Evolutionary conservation across 1,140 invertebrate species (phyloP), one percentile per base, ranked within the genome.

Genomic region (Saxidomus purpurata): DNA sequence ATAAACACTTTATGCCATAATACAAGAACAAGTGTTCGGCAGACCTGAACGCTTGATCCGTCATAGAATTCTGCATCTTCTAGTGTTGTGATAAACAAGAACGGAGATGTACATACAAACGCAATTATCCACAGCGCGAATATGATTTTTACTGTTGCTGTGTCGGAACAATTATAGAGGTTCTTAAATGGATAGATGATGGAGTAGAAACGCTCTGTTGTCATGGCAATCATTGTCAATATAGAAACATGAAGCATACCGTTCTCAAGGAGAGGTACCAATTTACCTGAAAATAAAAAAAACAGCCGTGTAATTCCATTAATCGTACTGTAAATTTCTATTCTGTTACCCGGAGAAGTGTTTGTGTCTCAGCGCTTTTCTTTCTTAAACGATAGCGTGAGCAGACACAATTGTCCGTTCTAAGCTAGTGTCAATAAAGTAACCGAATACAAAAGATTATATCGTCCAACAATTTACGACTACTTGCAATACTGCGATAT

Each of bases 231-330:
- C 34, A 94, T 91, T 0, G 93, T 94, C 34, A 94, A 63, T 6
- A 91, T 88, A 0, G 93, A 94, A 9, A 93, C 92, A 61, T 93
- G 92, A 19, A 92, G 87, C 0, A 91, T 86, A 0, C 91, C 90
- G 80, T 93, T 93, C 52, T 95, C 94, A 25, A 94, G 77, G 67
- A 93, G 93, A 8, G 93, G 91, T 0, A 93, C 90, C n/a, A 93
- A 38, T 71, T 92, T 94, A 85, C 94, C 94, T 94, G 92, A n/a
- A 91, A 79, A 67, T 47, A 47, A 76, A 76, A 43, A 43, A 43
- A n/a, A n/a, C n/a, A n/a, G n/a, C n/a, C n/a, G n/a, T n/a, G n/a
- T n/a, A n/a, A n/a, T n/a, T n/a, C n/a, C n/a, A n/a, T n/a, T n/a
- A n/a, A n/a, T n/a, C n/a, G n/a, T n/a, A n/a, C n/a, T n/a, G n/a